These are phyloP conservation scores for Pristionchus maxplancki DNA, from an alignment of 2,888 invertebrate species.

Conservation along the genomic window DNA sequence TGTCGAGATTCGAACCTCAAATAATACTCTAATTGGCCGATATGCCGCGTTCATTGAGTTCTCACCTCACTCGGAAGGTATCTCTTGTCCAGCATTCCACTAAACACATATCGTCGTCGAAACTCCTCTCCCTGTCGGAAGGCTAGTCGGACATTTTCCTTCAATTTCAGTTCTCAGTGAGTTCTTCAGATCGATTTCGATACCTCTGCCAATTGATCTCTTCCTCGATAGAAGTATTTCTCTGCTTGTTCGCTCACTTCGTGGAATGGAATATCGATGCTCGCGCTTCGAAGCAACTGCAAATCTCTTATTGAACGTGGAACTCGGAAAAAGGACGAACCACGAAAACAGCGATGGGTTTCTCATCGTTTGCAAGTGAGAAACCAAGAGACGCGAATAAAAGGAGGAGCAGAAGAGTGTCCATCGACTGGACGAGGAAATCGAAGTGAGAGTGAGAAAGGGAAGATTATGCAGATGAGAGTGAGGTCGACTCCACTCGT, in stretches of 20 bases:
- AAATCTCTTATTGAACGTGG: neutral
- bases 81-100: neutral
- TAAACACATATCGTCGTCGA: neutral
- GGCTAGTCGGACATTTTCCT: neutral
- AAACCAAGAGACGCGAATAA: neutral
- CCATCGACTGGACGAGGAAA: neutral
- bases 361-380: neutral
- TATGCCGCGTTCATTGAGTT: no score
- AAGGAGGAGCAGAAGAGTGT: neutral
- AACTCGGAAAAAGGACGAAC: neutral
- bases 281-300: constrained; percentile 1
- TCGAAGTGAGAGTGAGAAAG: neutral
- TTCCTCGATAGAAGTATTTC: neutral
- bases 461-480: neutral
- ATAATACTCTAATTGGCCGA: no score
- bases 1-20: neutral
- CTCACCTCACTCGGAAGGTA: neutral
- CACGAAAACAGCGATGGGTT: neutral
- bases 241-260: neutral
- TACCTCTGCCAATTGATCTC: neutral
- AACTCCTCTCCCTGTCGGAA: constrained; percentile 28
- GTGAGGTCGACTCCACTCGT: neutral
- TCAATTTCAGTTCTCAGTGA: no score
- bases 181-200: no score
- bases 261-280: neutral